Evolutionary conservation across 2,797 vertebrate genomes (phyloP).

Genomic region (Girardinus metallicus): DNA sequence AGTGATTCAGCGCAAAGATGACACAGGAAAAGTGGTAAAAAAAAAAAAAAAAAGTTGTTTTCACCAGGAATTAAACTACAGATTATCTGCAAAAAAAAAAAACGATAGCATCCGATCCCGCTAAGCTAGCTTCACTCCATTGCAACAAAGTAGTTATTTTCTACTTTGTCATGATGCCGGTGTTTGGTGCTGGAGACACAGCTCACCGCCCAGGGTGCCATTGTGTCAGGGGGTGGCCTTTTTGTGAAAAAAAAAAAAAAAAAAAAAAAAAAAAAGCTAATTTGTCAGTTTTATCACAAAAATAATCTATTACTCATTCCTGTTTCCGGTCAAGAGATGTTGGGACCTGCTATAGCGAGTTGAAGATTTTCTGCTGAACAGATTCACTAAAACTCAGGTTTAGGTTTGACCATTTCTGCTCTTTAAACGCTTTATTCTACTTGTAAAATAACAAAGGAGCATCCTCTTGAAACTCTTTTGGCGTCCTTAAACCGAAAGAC

Average conservation of each 20-base stretch:
- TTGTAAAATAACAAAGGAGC: background rate
- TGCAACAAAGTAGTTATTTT: background rate
- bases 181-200: background rate
- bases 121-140: background rate
- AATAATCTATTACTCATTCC: background rate
- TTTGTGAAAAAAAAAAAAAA: background rate
- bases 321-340: background rate
- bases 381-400: background rate
- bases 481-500: background rate
- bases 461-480: background rate
- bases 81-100: background rate
- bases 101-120: background rate
- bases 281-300: background rate
- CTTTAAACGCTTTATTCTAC: background rate
- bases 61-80: background rate
- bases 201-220: background rate
- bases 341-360: background rate
- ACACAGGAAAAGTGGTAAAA: background rate
- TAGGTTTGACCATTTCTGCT: background rate
- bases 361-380: background rate
- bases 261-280: background rate
- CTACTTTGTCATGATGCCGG: background rate
- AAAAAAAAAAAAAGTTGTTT: background rate
- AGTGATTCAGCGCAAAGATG: background rate
- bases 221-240: background rate